Conservation (phyloP, 1,140 invertebrate genomes). For the Dreissena rostriformis region DNA sequence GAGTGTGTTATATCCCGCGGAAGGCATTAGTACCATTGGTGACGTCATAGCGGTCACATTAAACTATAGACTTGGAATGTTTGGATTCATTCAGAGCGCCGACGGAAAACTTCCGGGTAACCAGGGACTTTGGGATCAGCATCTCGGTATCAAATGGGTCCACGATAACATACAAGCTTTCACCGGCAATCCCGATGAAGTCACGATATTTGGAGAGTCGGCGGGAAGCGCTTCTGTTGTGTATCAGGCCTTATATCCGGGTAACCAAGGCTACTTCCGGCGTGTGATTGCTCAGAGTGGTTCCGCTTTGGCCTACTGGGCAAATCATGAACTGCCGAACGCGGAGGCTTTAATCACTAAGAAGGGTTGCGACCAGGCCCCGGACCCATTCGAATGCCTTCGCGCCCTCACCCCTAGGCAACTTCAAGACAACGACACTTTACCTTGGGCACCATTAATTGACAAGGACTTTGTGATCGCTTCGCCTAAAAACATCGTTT, state of each 20-base stretch:
- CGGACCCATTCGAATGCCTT: not conserved
- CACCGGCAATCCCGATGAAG: conserved; percentile 86
- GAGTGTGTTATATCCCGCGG: conserved; percentile 94
- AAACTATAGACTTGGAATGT: conserved; percentile 90
- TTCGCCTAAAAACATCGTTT: conserved; percentile 14
- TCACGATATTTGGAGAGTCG: conserved; percentile 88
- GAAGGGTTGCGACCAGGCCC: not conserved
- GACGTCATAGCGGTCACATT: conserved; percentile 91
- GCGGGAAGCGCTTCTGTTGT: conserved; percentile 73
- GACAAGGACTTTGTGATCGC: conserved; percentile 49
- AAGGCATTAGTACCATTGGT: conserved; percentile 85
- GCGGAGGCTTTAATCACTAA: not conserved
- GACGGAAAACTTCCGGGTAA: conserved; percentile 72
- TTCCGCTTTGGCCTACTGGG: conserved; percentile 20
- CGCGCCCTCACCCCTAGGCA: not conserved
- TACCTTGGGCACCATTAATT: conserved; percentile 9
- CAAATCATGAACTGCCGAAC: not conserved
- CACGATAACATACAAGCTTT: conserved; percentile 87
- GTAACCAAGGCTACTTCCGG: conserved; percentile 59
- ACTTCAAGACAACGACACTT: not conserved
- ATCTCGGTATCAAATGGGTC: conserved; percentile 88
- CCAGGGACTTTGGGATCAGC: conserved; percentile 84
- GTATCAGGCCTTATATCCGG: conserved; percentile 58
- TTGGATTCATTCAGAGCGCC: conserved; percentile 87
- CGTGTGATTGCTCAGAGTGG: conserved; percentile 65